Conservation (phyloP, 2,888 invertebrate genomes). For the Nymphalis urticae region DNA sequence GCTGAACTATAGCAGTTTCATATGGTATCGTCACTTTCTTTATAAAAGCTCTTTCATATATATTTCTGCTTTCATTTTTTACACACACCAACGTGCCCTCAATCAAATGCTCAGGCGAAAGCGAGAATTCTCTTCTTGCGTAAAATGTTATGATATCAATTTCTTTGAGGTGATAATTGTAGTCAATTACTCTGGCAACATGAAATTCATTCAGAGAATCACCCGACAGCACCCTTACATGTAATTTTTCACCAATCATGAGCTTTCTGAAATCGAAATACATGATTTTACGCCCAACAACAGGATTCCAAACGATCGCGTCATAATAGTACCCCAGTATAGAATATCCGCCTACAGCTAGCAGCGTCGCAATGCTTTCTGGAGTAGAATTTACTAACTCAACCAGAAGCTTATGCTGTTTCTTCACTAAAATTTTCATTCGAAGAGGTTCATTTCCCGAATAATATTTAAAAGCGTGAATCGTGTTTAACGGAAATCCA, state of each 20-base stretch:
- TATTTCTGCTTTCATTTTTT: constrained; percentile 27
- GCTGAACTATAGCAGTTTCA: constrained; percentile 38
- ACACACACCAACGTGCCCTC: constrained; percentile 41
- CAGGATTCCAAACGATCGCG: constrained; percentile 26
- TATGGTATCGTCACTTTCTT: constrained; percentile 37
- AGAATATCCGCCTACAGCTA: constrained; percentile 43
- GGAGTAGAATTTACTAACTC: constrained; percentile 45
- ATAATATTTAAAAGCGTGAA: constrained; percentile 45
- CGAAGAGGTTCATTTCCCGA: constrained; percentile 43
- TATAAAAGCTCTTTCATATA: constrained; percentile 46
- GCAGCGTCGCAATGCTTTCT: constrained; percentile 47
- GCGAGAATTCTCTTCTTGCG: constrained; percentile 33
- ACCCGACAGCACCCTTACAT: constrained; percentile 44
- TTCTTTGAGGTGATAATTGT: constrained; percentile 39
- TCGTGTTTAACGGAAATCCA: constrained; percentile 35
- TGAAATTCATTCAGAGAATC: constrained; percentile 43
- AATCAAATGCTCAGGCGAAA: constrained; percentile 38
- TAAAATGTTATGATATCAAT: constrained; percentile 39
- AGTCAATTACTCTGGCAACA: constrained; percentile 45
- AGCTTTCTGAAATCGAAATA: constrained; percentile 39
- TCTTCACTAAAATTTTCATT: constrained; percentile 41
- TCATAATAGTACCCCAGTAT: constrained; percentile 38
- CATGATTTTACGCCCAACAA: constrained; percentile 28
- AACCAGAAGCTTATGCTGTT: constrained; percentile 39
- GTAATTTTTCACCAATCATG: constrained; percentile 37